phyloP scores from a whole-genome alignment of 2,797 vertebrate species.

The Threskiornis aethiopicus region DNA sequence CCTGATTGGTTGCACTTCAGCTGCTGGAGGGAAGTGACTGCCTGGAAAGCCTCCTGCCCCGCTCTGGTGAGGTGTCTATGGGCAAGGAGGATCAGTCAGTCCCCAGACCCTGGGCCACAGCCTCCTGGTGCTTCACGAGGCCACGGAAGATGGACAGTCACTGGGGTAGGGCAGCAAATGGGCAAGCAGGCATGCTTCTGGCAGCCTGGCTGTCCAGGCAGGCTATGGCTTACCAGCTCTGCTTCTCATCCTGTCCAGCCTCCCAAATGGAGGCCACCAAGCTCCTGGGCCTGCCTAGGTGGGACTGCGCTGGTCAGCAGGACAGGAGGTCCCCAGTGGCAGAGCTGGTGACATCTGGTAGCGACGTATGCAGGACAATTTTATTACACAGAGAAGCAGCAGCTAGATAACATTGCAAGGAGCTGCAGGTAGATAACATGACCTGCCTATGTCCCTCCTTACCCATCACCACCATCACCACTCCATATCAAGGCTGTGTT shows the following conservation, averaged over 20 bases:
- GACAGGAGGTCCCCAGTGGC: background rate
- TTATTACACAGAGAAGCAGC: background rate
- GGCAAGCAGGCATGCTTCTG: background rate
- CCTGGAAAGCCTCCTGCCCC: background rate
- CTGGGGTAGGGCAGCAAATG: accelerated
- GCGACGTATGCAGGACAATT: accelerated
- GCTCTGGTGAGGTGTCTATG: background rate
- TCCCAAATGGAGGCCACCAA: background rate
- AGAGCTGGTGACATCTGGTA: background rate
- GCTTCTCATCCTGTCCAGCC: background rate
- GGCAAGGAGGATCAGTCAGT: background rate
- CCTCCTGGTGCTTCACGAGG: background rate
- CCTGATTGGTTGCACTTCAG: background rate
- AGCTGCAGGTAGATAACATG: background rate
- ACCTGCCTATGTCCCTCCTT: background rate
- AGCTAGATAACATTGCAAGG: background rate
- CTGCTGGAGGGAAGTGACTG: background rate
- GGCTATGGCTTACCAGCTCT: background rate
- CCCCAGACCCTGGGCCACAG: background rate
- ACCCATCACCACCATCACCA: background rate
- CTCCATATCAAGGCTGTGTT: accelerated
- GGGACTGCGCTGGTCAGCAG: background rate
- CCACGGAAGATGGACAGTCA: accelerated
- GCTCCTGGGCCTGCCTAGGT: background rate
- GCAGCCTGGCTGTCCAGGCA: background rate